Evolutionary conservation across 2,797 vertebrate genomes (phyloP), one percentile per base, ranked within the genome.

Genomic region (Hypotaenidia okinawae): DNA sequence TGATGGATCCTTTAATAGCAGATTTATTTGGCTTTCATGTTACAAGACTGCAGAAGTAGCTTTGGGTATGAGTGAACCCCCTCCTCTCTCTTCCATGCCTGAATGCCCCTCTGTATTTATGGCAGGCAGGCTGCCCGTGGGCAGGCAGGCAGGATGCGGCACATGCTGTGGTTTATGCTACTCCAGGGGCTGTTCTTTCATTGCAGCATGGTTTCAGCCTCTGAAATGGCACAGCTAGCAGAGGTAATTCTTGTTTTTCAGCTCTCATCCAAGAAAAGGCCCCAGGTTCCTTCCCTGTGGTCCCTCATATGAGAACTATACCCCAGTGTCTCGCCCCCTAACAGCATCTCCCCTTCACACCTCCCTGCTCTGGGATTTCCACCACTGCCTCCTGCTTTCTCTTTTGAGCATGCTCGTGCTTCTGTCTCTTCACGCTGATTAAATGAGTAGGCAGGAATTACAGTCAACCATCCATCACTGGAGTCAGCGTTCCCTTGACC

Each of bases 381-480:
- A 82, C 15, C 80, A 23, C 54, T 84, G 87, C 75, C 63, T 84
- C 74, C 86, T 79, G 57, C 73, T 69, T 66, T 62, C 63, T 85
- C 55, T 47, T 43, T 49, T 10, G 88, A 93, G 91, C 85, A 41
- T 73, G 87, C 83, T 76, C 8, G 0, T 37, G 57, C 75, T 89
- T 62, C 69, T 70, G 68, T 66, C 87, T 90, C 73, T 13, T 90
- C 77, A 19, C 2, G 0, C 68, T 85, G 92, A 94, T 95, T 67
- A 91, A 96, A 94, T 82, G 92, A 84, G 88, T 76, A 83, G 94
- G 89, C 79, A 87, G 90, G 92, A 95, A 73, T 93, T 90, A 93
- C 88, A 96, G 84, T 81, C 92, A 88, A 33, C 83, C 83, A 92
- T 94, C 94, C 93, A 89, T 96, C 92, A 93, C 70, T 0, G 1